Evolutionary conservation across 1,140 invertebrate genomes (phyloP), one percentile per base, ranked within the genome.

Genomic region (Panagrolaimus sp.): DNA sequence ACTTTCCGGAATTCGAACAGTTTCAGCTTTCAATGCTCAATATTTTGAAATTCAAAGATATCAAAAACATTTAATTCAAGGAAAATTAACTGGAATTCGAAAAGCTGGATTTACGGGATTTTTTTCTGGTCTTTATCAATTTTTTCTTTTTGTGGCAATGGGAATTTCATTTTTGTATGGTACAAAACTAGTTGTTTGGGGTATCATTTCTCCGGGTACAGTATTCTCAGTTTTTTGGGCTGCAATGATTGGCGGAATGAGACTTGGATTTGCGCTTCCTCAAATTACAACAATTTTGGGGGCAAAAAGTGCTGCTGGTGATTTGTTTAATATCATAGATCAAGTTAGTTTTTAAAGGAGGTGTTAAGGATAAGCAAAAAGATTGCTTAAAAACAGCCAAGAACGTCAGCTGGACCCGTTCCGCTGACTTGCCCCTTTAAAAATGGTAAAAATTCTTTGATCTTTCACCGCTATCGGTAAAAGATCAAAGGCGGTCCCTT

Each of bases 11-110:
- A 88, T 93, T 9, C 86, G 89, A 32, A 93, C 91, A 0, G 91
- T 93, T 0, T 88, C 89, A 32, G 90, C 91, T 0, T 93, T 93
- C 78, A 89, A 89, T 67, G 91, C 90, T 10, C 89, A 92, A 81
- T 71, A 84, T 12, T 89, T 88, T 75, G 90, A 91, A 84, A 73
- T 75, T 66, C 44, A 74, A 43, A 72, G 83, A 46, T 77, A 78
- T 47, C 15, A 21, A 21, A 21, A 32, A 28, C 38, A 45, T 14
- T 32, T 70, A 32, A 14, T 55, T 14, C 4, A 46, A 46, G 68
- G 63, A 28, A 28, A 47, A 21, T 15, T 14, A 21, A 17, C 15
- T 26, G 71, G 71, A 21, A 68, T 55, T 21, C n/a, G 38, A 2
- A 73, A 74, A 32, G 71, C 63, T 4, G 83, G 90, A 55, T 78